Conservation (phyloP, 2,797 vertebrate genomes). For the Channa striata region DNA sequence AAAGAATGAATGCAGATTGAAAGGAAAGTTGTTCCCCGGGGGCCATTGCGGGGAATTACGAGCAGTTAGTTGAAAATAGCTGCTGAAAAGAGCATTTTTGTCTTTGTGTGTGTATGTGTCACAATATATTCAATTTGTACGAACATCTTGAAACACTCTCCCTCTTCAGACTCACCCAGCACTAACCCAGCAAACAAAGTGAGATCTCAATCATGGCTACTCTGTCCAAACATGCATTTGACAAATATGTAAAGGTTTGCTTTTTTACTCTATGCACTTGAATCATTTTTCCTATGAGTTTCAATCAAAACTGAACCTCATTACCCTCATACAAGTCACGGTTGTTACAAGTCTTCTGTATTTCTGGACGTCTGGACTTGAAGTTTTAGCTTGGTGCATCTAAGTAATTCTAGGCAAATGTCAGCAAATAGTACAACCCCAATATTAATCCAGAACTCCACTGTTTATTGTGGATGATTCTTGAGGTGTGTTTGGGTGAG, state of each 20-base stretch:
- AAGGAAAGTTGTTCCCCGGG: slow-evolving; percentile 42
- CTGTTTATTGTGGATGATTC: slow-evolving; percentile 1
- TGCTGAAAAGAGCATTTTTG: slow-evolving; percentile 20
- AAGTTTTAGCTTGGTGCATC: background rate
- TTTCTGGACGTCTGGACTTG: too few species aligned
- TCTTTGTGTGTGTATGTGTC: slow-evolving; percentile 8
- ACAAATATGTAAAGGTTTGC: background rate
- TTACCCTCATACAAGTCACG: background rate
- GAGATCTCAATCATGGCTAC: too few species aligned
- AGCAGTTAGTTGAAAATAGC: slow-evolving; percentile 35
- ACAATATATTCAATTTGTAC: background rate
- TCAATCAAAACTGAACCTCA: background rate
- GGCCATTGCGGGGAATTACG: slow-evolving; percentile 51
- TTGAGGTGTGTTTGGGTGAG: background rate
- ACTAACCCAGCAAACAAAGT: too few species aligned
- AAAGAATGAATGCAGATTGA: slow-evolving; percentile 47
- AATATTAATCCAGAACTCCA: background rate
- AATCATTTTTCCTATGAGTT: background rate
- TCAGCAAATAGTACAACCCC: too few species aligned
- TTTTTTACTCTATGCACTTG: too few species aligned
- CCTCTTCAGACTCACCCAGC: too few species aligned
- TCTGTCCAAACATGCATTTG: background rate
- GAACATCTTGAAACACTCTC: too few species aligned
- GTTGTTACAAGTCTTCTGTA: too few species aligned
- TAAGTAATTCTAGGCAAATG: too few species aligned